Evolutionary conservation across 2,113 vertebrate genomes (phyloP), one percentile per base, ranked within the genome.

Genomic region (Macquaria ambigua): DNA sequence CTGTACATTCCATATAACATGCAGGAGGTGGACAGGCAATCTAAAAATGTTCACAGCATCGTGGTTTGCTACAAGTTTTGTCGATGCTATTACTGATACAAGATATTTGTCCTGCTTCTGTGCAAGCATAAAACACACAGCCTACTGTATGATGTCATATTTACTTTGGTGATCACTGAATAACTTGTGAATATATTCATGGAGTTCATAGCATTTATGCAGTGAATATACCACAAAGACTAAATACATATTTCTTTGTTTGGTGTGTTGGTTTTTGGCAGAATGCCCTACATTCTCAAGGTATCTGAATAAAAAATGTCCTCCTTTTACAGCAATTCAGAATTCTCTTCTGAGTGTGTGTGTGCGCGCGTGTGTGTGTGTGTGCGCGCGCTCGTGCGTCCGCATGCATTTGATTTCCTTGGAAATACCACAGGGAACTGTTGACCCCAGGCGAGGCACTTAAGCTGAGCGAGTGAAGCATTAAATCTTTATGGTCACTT

Each of bases 401-500:
- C 3, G 20, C 18, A 63, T 55, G 74, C 62, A 75, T 90, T 86
- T 85, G 70, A 87, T 77, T 89, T 85, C 56, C 31, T 39, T 53
- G 23, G 84, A 85, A 89, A 92, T 93, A 81, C 89, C 89, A 76
- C 71, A 11, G 91, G 90, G 92, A 90, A 86, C 90, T 75, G 86
- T 92, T 94, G 94, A 95, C 90, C 92, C 83, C 63, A 72, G 86
- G 87, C 84, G 43, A 93, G 73, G 87, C 89, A 92, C 85, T 93
- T 92, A 88, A 88, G 88, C 82, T 77, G 85, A 90, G 81, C 56
- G 37, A 89, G 77, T 76, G 77, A 87, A 74, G 88, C 88, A 93
- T 93, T 90, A 94, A 91, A 93, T 93, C 83, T 93, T 94, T 90
- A 93, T 94, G 91, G 92, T 88, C 84, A 81, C 86, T 89, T 87